Conservation (phyloP, 2,113 vertebrate species). For the Todiramphus saurophagus region DNA sequence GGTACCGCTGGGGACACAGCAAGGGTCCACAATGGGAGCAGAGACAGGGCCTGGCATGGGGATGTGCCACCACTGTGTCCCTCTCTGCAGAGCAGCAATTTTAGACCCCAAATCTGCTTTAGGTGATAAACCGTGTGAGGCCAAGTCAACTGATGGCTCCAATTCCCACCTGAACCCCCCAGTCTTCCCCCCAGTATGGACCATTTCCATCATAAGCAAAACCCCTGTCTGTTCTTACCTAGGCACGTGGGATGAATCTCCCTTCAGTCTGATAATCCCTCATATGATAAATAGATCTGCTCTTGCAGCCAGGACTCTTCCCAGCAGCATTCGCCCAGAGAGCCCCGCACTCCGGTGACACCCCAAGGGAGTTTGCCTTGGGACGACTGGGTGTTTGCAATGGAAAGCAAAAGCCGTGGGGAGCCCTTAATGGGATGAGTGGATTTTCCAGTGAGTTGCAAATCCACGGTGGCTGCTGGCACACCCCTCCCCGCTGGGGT, state of each 20-base stretch:
- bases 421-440: slow-evolving; percentile 61
- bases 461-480: not conserved
- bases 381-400: not conserved
- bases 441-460: slow-evolving; percentile 55
- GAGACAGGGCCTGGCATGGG: not conserved
- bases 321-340: fast-evolving
- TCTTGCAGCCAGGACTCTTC: not conserved
- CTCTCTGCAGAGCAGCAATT: not conserved
- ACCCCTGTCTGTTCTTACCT: not conserved
- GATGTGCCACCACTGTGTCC: not conserved
- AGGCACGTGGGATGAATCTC: fast-evolving
- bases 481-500: not conserved
- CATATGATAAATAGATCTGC: not conserved
- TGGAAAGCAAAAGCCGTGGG: slow-evolving; percentile 29
- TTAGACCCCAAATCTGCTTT: not conserved
- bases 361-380: not conserved
- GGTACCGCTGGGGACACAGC: not conserved
- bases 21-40: not conserved
- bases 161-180: not conserved
- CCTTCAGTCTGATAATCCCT: not conserved
- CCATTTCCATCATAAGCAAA: not conserved
- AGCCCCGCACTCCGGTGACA: not conserved
- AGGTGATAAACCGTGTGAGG: fast-evolving
- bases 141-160: not conserved
- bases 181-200: fast-evolving